These are phyloP conservation scores for Babyrousa celebensis DNA, from an alignment of 2,797 vertebrate species.

Conservation along the genomic window DNA sequence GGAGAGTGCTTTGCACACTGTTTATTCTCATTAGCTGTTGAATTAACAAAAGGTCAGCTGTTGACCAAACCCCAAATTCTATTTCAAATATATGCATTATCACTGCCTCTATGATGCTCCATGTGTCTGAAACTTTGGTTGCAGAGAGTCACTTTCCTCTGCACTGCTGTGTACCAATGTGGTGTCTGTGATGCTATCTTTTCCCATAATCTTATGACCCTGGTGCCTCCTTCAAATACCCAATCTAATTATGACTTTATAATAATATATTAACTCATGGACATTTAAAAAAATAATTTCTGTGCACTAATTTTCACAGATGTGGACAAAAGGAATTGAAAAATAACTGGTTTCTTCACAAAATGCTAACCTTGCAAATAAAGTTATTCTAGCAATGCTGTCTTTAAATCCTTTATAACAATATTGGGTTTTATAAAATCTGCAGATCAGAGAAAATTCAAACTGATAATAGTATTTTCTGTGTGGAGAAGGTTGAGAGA, in stretches of 20 bases:
- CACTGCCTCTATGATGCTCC: neutral
- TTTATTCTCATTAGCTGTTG: too few relatives aligned
- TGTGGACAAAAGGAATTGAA: neutral
- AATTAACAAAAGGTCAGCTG: neutral
- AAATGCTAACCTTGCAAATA: neutral
- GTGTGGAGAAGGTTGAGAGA: neutral
- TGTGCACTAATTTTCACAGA: neutral
- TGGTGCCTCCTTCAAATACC: neutral
- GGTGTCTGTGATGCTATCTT: neutral
- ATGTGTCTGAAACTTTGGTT: neutral
- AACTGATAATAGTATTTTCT: neutral
- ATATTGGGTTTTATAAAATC: neutral
- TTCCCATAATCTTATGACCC: neutral
- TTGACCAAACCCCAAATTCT: neutral
- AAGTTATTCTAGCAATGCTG: neutral
- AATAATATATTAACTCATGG: neutral
- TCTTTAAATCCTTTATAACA: neutral
- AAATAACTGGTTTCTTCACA: neutral
- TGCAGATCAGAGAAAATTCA: neutral
- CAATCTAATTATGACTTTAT: neutral
- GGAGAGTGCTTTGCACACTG: neutral
- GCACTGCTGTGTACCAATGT: neutral
- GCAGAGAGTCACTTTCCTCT: neutral
- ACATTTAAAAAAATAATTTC: constrained; percentile 49
- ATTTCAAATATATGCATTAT: neutral